These are phyloP conservation scores for Diogma glabrata DNA, from an alignment of 2,888 invertebrate species.

Conservation along the genomic window DNA sequence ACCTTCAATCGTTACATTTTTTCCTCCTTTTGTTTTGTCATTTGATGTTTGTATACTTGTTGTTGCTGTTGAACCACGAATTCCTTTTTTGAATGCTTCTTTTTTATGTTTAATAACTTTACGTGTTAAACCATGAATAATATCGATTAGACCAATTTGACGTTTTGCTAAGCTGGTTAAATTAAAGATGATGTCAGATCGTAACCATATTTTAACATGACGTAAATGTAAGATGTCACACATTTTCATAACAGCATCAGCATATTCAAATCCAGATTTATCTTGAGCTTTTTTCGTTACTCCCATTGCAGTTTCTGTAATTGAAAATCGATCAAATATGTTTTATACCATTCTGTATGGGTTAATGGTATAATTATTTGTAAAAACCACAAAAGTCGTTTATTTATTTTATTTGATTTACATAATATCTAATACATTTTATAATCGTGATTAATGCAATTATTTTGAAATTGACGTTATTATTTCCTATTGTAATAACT, in stretches of 20 bases:
- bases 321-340: not conserved
- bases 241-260: slow-evolving; percentile 84
- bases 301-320: slow-evolving; percentile 75
- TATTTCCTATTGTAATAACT: no score
- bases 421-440: no score
- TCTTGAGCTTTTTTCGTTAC: slow-evolving; percentile 73
- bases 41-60: slow-evolving; percentile 26
- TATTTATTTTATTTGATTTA: no score
- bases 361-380: no score
- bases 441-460: no score
- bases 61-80: slow-evolving; percentile 38
- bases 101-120: slow-evolving; percentile 69
- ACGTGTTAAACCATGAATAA: slow-evolving; percentile 70
- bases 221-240: slow-evolving; percentile 74
- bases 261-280: slow-evolving; percentile 71
- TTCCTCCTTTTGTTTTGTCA: not conserved
- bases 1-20: slow-evolving; percentile 43
- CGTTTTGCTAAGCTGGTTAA: slow-evolving; percentile 61
- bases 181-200: slow-evolving; percentile 66
- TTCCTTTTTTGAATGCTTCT: slow-evolving; percentile 56
- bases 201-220: slow-evolving; percentile 67
- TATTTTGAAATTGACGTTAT: no score
- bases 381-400: no score
- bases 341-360: no score
- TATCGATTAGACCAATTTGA: slow-evolving; percentile 59